A percentile compares a stretch with the other conserved stretches of the same genome.
phyloP scores from a whole-genome alignment of 2,888 invertebrate genomes.

The Rutpela maculata region DNA sequence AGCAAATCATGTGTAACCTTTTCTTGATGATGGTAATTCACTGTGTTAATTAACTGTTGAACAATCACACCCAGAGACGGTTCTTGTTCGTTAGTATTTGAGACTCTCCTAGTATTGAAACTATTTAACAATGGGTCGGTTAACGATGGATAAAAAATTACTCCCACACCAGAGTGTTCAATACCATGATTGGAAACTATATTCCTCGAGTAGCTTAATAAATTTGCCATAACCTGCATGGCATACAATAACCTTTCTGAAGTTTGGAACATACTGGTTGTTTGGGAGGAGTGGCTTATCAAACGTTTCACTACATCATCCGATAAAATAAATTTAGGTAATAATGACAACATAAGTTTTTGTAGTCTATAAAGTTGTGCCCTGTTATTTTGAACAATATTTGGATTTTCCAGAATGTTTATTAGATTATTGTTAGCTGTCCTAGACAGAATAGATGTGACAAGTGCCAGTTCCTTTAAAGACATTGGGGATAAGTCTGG shows the following conservation, averaged over 20 bases:
- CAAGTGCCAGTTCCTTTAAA: slow-evolving; percentile 84
- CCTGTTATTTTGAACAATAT: slow-evolving; percentile 74
- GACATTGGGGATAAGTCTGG: slow-evolving; percentile 81
- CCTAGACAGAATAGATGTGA: slow-evolving; percentile 77
- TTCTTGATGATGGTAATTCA: slow-evolving; percentile 76
- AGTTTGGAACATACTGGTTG: slow-evolving; percentile 68
- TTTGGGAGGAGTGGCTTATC: slow-evolving; percentile 65
- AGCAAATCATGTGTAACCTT: slow-evolving; percentile 75
- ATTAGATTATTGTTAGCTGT: slow-evolving; percentile 70
- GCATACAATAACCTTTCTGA: slow-evolving; percentile 73
- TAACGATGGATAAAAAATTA: slow-evolving; percentile 76
- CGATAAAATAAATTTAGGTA: slow-evolving; percentile 80
- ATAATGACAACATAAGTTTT: slow-evolving; percentile 83
- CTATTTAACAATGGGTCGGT: slow-evolving; percentile 68
- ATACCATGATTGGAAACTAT: slow-evolving; percentile 77
- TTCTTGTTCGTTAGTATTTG: slow-evolving; percentile 68
- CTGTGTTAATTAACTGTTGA: slow-evolving; percentile 76
- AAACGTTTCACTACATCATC: slow-evolving; percentile 69
- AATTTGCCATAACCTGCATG: slow-evolving; percentile 82
- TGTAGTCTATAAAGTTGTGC: slow-evolving; percentile 82
- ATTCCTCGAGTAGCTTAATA: slow-evolving; percentile 83
- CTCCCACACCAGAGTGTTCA: slow-evolving; percentile 75
- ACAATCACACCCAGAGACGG: slow-evolving; percentile 76
- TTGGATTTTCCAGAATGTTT: slow-evolving; percentile 68
- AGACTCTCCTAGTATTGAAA: slow-evolving; percentile 56